phyloP scores from a whole-genome alignment of 2,113 vertebrate species.

The Antigone vipio region DNA sequence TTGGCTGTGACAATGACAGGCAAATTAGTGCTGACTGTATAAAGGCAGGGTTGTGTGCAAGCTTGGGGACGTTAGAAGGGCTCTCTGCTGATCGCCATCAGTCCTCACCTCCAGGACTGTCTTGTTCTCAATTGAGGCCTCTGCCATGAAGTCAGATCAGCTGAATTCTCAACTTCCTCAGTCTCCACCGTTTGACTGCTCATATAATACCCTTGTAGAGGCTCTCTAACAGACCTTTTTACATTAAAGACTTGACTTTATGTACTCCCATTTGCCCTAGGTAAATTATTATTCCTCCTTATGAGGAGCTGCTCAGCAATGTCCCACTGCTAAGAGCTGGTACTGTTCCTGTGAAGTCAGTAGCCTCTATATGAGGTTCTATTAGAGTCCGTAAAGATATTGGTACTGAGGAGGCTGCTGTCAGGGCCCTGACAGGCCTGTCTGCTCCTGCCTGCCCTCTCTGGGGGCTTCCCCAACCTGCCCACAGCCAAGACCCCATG shows the following conservation, averaged over 20 bases:
- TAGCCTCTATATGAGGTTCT: not conserved
- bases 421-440: not conserved
- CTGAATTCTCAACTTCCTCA: not conserved
- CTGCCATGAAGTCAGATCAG: accelerated
- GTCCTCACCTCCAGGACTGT: not conserved
- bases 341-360: not conserved
- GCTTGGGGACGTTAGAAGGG: not conserved
- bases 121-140: not conserved
- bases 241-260: not conserved
- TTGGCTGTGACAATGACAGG: slow-evolving; percentile 18
- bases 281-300: not conserved
- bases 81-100: not conserved
- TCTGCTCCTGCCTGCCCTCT: not conserved
- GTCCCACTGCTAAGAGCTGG: not conserved
- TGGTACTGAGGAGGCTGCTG: not conserved
- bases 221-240: not conserved
- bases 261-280: not conserved
- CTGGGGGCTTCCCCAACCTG: not conserved
- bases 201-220: accelerated
- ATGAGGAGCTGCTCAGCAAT: not conserved
- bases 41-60: not conserved
- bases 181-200: not conserved
- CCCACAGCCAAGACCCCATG: too few species aligned
- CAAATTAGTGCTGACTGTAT: not conserved
- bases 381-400: not conserved